Evolutionary conservation across 2,888 invertebrate species (phyloP), one percentile per base, ranked within the genome.

Genomic region (Cantharis rustica): DNA sequence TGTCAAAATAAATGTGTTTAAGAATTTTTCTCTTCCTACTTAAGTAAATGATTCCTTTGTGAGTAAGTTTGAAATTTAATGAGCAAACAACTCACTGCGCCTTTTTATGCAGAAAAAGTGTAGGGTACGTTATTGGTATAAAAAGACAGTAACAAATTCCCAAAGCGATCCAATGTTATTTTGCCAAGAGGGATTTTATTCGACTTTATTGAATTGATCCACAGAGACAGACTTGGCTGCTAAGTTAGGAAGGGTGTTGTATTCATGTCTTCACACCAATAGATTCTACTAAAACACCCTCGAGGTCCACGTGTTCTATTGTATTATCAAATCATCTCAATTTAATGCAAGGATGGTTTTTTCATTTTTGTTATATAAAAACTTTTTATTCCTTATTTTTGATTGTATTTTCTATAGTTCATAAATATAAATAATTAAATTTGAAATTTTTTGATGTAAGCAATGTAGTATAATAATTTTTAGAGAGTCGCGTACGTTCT

Each of bases 131-230:
- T 62, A 63, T 71, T 71, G 13, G 16, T 64, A 63, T 63, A 27
- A 63, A 27, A 63, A 66, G 73, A 62, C 73, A 31, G 27, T 62
- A 62, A 69, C 16, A 68, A 73, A 73, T 73, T 69, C 73, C 68
- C 62, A 62, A 69, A 61, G 62, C 61, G 69, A 68, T 69, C 17
- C 69, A 69, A 17, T 15, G 17, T 69, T 75, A 68, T 71, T 75
- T 71, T 71, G 75, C 66, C 75, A 76, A 76, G 69, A 66, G 68
- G 68, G 72, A 69, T 77, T 76, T 75, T 27, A 64, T 77, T 71
- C 31, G 71, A 69, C 61, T 77, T 68, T 77, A 75, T 75, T 72
- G 72, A 77, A 77, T 77, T 77, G 74, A 64, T 71, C 77, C 62
- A 66, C 71, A 26, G 77, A 77, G 77, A 64, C 69, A 75, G 62